Evolutionary conservation across 2,113 vertebrate species (phyloP).

Genomic region (Mungos mungo): DNA sequence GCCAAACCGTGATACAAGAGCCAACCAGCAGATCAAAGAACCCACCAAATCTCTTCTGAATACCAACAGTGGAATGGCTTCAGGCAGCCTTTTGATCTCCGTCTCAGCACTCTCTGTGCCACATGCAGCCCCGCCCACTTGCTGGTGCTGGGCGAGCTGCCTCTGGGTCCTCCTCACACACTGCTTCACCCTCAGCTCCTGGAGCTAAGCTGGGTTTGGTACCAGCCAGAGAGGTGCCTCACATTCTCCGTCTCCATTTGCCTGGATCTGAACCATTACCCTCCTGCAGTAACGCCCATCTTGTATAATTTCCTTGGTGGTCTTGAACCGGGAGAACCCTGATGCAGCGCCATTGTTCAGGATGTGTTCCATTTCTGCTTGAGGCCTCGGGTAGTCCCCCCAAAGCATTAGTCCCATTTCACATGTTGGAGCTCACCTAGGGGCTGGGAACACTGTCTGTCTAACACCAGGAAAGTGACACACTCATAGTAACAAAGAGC

Average conservation of each 20-base stretch:
- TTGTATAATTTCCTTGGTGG: neutral
- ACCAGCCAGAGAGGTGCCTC: neutral
- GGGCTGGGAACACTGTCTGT: neutral
- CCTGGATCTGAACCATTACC: neutral
- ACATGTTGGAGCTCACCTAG: neutral
- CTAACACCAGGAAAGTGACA: neutral
- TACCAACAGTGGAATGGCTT: slow-evolving; percentile 63
- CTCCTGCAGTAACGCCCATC: no score
- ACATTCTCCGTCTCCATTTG: neutral
- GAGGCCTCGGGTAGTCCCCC: neutral
- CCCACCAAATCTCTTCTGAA: slow-evolving; percentile 70
- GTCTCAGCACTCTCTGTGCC: slow-evolving; percentile 28
- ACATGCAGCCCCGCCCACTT: neutral
- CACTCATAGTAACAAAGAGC: neutral
- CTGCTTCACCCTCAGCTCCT: neutral
- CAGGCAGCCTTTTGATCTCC: slow-evolving; percentile 76
- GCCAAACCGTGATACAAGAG: slow-evolving; percentile 37
- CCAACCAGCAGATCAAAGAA: slow-evolving; percentile 78
- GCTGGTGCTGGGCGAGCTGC: slow-evolving; percentile 23
- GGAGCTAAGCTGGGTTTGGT: neutral
- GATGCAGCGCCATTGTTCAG: neutral
- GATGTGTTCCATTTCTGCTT: neutral
- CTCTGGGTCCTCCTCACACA: neutral
- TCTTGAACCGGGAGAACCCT: neutral
- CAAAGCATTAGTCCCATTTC: neutral